phyloP scores from a whole-genome alignment of 2,888 invertebrate genomes.

The Hartigia nigra region DNA sequence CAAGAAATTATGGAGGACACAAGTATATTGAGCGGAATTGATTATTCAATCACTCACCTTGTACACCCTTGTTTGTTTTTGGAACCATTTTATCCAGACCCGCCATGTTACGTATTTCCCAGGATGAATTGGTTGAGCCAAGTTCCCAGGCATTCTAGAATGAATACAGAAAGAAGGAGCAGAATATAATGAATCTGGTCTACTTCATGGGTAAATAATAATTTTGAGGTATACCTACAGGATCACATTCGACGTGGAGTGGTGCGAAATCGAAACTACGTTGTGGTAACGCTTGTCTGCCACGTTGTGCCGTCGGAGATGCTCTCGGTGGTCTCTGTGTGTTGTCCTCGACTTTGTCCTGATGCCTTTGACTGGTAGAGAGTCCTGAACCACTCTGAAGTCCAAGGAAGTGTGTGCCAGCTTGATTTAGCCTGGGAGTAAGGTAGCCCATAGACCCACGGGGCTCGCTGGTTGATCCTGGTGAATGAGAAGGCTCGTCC shows the following conservation, averaged over 20 bases:
- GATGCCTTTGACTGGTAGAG: conserved; percentile 14
- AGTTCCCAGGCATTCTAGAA: conserved; percentile 75
- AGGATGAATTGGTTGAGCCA: conserved; percentile 44
- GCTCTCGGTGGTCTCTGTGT: conserved; percentile 20
- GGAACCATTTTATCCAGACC: conserved; percentile 73
- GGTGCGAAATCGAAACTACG: conserved; percentile 57
- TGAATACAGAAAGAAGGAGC: conserved; percentile 8
- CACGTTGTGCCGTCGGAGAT: conserved; percentile 11
- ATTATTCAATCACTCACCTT: conserved; percentile 38
- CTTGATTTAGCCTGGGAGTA: conserved; percentile 20
- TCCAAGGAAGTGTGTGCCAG: conserved; percentile 24
- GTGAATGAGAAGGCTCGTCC: conserved; percentile 16
- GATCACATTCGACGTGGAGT: conserved; percentile 76
- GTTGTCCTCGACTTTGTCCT: conserved; percentile 15
- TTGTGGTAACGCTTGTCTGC: conserved; percentile 10
- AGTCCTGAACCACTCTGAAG: conserved; percentile 25
- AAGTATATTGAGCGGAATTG: conserved; percentile 19
- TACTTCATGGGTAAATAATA: background rate
- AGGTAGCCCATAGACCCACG: conserved; percentile 17
- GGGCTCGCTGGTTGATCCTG: conserved; percentile 14
- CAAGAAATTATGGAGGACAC: background rate
- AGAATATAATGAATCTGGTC: background rate
- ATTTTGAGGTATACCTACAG: conserved; percentile 68
- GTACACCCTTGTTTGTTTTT: conserved; percentile 42
- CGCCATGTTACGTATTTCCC: conserved; percentile 70